Percentiles rank a stretch among this genome's conserved stretches.
Conservation (phyloP, 2,113 vertebrate species). For the Ariopsis seemanni region DNA sequence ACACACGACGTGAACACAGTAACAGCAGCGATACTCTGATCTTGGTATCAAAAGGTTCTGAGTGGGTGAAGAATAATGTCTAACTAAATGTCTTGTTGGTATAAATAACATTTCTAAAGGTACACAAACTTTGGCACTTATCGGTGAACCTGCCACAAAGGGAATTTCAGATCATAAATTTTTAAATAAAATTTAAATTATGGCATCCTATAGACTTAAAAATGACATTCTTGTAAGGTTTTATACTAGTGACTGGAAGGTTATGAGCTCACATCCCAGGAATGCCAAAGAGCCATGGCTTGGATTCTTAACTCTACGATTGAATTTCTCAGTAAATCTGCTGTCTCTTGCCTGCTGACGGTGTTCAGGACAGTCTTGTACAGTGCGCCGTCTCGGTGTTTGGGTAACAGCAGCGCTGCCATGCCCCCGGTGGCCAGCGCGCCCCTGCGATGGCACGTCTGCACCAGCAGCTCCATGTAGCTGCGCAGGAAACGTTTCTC, state of each 20-base stretch:
- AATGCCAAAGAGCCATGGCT: neutral
- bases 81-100: neutral
- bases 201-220: neutral
- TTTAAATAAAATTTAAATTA: too few relatives aligned
- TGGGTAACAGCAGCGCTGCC: constrained; percentile 68
- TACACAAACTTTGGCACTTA: neutral
- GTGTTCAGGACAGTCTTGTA: constrained; percentile 62
- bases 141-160: too few relatives aligned
- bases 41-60: neutral
- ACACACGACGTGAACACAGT: neutral
- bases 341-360: constrained; percentile 66
- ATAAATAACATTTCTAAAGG: neutral
- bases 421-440: constrained; percentile 76
- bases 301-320: neutral
- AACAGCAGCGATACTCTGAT: neutral
- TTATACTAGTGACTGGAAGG: neutral
- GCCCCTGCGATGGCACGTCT: constrained; percentile 67
- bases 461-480: constrained; percentile 73
- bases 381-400: constrained; percentile 52
- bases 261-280: neutral
- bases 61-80: neutral
- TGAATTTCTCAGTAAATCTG: neutral
- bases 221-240: neutral
- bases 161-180: too few relatives aligned
- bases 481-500: constrained; percentile 76